Base-by-base conservation (phyloP, 2,113 vertebrate genomes). In the Gyps fulvus region DNA sequence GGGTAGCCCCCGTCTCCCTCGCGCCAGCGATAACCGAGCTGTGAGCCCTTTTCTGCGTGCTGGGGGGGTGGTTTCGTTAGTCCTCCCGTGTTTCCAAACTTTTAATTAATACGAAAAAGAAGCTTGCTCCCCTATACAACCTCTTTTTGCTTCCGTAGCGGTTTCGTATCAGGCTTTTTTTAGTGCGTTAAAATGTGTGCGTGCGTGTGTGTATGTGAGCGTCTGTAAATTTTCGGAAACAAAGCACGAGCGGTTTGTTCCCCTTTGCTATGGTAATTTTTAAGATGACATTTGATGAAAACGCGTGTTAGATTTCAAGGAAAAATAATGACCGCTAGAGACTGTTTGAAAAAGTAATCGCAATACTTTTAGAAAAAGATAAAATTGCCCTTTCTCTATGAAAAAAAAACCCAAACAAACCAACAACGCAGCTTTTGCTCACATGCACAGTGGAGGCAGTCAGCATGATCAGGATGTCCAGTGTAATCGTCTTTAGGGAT, bases 71-170 rank as follows among this genome's bases (percentile, higher is more conserved):
- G 55, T 38, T 54, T 54, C 38, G 0, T 66, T 36, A 2, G 38
- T 20, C 36, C 3, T 31, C 5, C 16, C 15, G 25, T 11, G 32
- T 29, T 55, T 38, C 45, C 8, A 82, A 97, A 97, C 66, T 96
- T 97, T 90, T 58, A 78, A 90, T 95, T 94, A 84, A 93, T 31
- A 79, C 32, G 11, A 72, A 36, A 45, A 62, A 79, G 43, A 9
- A 32, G 80, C 34, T 73, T 5, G 20, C 2, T 66, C 26, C 36
- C 40, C 31, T 73, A 1, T 63, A 4, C 92, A 95, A 90, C 21
- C 88, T 74, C 70, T 34, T 81, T 83, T 78, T 73, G 78, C 13
- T 42, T 72, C n/a, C 31, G 16, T 8, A 36, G 71, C 18, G 66
- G 49, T 43, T 95, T 80, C 38, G 26, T 89, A 40, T 79, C 25